Percentiles rank a stretch among this genome's conserved stretches.
These are phyloP conservation scores for Coilia nasus DNA, from an alignment of 2,797 vertebrate genomes.

Conservation along the genomic window DNA sequence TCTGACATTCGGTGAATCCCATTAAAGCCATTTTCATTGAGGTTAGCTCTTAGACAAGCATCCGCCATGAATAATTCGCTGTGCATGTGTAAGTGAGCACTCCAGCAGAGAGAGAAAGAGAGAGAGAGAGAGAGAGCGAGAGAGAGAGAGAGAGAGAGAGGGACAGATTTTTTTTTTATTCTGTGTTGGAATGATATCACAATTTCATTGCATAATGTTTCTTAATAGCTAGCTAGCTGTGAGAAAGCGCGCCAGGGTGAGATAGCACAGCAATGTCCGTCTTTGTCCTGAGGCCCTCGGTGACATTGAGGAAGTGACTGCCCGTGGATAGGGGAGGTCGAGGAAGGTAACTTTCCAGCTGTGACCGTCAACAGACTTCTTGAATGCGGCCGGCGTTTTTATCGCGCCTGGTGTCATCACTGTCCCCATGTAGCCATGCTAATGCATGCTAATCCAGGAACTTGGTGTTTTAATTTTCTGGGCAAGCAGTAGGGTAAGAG, in stretches of 20 bases:
- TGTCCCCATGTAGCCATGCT: conserved; percentile 8
- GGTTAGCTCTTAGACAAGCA: conserved; percentile 22
- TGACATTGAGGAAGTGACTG: conserved; percentile 16
- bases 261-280: conserved; percentile 7
- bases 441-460: conserved; percentile 17
- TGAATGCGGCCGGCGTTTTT: conserved; percentile 8
- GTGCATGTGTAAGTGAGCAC: conserved; percentile 24
- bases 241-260: neutral
- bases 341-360: conserved; percentile 4
- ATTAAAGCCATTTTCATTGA: conserved; percentile 32
- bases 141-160: conserved; percentile 9
- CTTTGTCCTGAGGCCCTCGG: conserved; percentile 6
- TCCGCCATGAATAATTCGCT: conserved; percentile 21
- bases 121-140: conserved; percentile 27
- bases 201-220: conserved; percentile 12
- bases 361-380: conserved; percentile 20
- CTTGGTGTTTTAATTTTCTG: conserved; percentile 23
- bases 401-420: neutral
- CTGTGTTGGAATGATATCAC: conserved; percentile 8
- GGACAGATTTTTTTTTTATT: neutral
- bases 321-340: conserved; percentile 7
- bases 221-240: conserved; percentile 8
- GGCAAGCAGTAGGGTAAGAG: neutral
- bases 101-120: conserved; percentile 35
- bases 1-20: conserved; percentile 24